Evolutionary conservation across 2,113 vertebrate genomes (phyloP).

Genomic region (Atrichornis clamosus): DNA sequence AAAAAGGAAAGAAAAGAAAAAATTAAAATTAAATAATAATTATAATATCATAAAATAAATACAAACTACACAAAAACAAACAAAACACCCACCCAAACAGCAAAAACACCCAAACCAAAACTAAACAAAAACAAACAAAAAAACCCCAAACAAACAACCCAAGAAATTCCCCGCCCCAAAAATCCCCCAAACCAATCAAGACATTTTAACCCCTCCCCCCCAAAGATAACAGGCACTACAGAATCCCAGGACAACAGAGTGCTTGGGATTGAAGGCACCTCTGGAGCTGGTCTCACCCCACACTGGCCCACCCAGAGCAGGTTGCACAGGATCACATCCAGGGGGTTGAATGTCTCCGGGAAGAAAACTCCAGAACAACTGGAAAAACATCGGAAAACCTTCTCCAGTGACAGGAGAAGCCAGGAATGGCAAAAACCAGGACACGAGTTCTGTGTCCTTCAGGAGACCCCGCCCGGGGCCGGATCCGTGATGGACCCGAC

Average conservation of each 20-base stretch:
- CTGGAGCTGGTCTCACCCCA: neutral
- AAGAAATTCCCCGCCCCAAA: neutral
- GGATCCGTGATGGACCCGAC: rapidly evolving
- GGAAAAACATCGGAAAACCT: neutral
- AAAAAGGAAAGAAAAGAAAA: neutral
- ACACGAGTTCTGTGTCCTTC: neutral
- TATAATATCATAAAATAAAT: too few species aligned
- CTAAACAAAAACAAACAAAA: too few species aligned
- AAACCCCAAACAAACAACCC: neutral
- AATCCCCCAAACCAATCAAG: too few species aligned
- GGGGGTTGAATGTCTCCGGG: neutral
- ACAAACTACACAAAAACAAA: too few species aligned
- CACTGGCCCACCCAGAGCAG: neutral
- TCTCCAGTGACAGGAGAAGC: neutral
- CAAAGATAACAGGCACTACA: neutral
- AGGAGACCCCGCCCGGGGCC: rapidly evolving
- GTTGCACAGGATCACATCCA: neutral
- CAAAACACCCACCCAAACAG: too few species aligned
- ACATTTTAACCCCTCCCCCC: rapidly evolving
- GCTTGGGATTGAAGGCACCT: neutral
- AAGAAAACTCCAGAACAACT: neutral
- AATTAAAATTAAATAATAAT: too few species aligned
- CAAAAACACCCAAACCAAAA: too few species aligned
- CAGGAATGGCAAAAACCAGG: neutral
- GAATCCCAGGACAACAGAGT: neutral